A percentile compares a stretch with the other conserved stretches of the same genome.
phyloP scores from a whole-genome alignment of 2,797 vertebrate genomes.

The Myripristis murdjan region DNA sequence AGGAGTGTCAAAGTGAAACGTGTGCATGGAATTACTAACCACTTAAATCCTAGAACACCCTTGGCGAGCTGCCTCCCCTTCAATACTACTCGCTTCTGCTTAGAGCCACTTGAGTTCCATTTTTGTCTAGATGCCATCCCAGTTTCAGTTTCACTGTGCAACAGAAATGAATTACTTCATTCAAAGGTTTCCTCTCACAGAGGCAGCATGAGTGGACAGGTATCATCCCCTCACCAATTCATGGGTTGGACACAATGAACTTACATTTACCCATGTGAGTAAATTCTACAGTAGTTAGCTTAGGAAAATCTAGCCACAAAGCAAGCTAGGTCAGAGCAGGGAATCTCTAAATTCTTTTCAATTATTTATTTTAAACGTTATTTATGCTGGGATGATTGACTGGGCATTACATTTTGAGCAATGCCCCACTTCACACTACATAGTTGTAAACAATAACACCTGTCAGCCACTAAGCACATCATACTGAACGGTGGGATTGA shows the following conservation, averaged over 20 bases:
- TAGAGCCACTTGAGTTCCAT: too few species aligned
- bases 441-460: constrained; percentile 19
- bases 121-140: too few species aligned
- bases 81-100: not conserved
- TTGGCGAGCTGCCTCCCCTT: not conserved
- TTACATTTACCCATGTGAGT: not conserved
- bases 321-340: too few species aligned
- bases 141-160: too few species aligned
- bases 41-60: not conserved
- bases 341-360: constrained; percentile 1
- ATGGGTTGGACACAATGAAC: not conserved
- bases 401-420: not conserved
- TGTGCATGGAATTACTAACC: not conserved
- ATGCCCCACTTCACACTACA: not conserved
- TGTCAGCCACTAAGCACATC: not conserved
- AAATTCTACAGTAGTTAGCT: not conserved
- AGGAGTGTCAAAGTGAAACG: not conserved
- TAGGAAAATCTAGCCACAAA: not conserved
- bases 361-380: not conserved
- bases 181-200: too few species aligned
- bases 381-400: not conserved
- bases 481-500: not conserved
- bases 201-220: not conserved
- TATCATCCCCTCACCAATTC: not conserved
- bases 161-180: too few species aligned